These are phyloP conservation scores for Lasaia peninsularis DNA, from an alignment of 1,140 invertebrate species.

Conservation along the genomic window DNA sequence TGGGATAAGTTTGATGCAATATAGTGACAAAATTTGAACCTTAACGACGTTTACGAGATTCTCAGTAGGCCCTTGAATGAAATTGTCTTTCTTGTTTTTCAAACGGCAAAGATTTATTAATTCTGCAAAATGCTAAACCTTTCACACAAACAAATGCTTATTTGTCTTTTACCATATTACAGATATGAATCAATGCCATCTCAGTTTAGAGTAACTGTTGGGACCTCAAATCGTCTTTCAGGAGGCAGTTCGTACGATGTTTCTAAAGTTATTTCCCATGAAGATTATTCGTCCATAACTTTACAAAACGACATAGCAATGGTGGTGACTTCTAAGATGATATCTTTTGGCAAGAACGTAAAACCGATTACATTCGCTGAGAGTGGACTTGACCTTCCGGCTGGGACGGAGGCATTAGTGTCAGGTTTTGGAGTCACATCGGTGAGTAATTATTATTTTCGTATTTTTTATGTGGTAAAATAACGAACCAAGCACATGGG, in stretches of 20 bases:
- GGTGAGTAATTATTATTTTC: slow-evolving; percentile 37
- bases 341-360: slow-evolving; percentile 41
- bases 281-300: slow-evolving; percentile 38
- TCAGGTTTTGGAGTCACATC: slow-evolving; percentile 60
- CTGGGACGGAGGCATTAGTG: slow-evolving; percentile 47
- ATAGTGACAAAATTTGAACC: too few species aligned
- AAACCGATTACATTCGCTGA: slow-evolving; percentile 36
- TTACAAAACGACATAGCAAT: slow-evolving; percentile 58
- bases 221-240: slow-evolving; percentile 39
- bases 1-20: too few species aligned
- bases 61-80: background rate
- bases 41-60: too few species aligned
- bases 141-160: too few species aligned
- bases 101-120: too few species aligned
- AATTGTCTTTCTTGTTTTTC: too few species aligned
- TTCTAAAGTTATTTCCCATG: slow-evolving; percentile 38
- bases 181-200: slow-evolving; percentile 39
- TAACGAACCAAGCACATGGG: too few species aligned
- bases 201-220: slow-evolving; percentile 44
- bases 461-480: too few species aligned
- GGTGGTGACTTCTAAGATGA: slow-evolving; percentile 33
- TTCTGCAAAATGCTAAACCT: too few species aligned
- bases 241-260: slow-evolving; percentile 52
- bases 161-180: too few species aligned
- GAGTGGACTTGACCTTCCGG: slow-evolving; percentile 29